A percentile compares a stretch with the other conserved stretches of the same genome.
Conservation (phyloP, 2,888 invertebrate genomes). For the Cynaeus angustus region DNA sequence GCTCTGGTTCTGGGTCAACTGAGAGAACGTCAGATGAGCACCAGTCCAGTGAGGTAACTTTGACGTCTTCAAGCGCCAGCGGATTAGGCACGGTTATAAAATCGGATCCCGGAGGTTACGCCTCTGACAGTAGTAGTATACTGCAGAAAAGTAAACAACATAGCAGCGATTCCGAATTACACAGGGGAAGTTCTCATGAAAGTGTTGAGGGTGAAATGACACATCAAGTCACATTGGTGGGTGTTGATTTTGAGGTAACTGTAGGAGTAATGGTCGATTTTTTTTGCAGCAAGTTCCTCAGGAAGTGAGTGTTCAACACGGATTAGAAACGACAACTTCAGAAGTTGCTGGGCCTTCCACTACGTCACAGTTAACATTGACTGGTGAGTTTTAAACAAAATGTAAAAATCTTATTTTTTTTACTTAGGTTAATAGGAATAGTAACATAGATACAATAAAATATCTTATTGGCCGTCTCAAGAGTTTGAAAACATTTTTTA, state of each 20-base stretch:
- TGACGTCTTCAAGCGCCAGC: conserved; percentile 71
- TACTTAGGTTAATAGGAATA: no score
- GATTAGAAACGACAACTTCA: conserved; percentile 62
- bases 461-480: no score
- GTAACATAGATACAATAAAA: no score
- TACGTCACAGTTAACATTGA: conserved; percentile 62
- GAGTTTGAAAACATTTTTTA: no score
- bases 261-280: conserved; percentile 20
- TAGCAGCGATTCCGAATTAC: conserved; percentile 70
- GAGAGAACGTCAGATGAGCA: conserved; percentile 74
- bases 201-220: conserved; percentile 71
- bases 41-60: conserved; percentile 71
- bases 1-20: conserved; percentile 74
- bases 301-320: conserved; percentile 65
- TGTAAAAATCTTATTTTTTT: no score
- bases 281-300: conserved; percentile 68
- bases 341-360: conserved; percentile 67
- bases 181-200: conserved; percentile 75
- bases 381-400: conserved; percentile 50
- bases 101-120: conserved; percentile 68
- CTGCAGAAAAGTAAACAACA: conserved; percentile 64
- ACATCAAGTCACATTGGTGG: conserved; percentile 69
- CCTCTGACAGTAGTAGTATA: conserved; percentile 58
- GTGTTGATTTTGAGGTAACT: neutral
- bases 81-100: conserved; percentile 69